These are phyloP conservation scores for Zaprionus obscuricornis DNA, from an alignment of 2,888 invertebrate species.

Conservation along the genomic window DNA sequence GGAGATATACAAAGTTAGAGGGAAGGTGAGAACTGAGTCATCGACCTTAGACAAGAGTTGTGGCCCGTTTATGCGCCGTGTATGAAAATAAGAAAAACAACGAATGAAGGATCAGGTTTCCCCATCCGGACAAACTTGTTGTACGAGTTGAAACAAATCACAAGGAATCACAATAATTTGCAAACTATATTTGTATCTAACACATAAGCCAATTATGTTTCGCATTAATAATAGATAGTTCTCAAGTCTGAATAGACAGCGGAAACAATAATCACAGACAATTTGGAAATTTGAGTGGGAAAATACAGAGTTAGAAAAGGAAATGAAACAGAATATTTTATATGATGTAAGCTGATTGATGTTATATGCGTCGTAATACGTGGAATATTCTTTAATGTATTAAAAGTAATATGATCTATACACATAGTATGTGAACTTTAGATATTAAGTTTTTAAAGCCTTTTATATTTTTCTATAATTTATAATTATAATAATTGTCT, in stretches of 20 bases:
- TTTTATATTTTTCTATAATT: neutral
- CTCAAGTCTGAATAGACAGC: neutral
- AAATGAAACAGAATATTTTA: no score
- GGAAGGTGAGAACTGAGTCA: conserved; percentile 66
- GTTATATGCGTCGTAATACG: no score
- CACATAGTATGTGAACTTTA: no score
- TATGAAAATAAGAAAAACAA: conserved; percentile 1
- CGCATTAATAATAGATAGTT: conserved; percentile 3
- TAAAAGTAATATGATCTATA: no score
- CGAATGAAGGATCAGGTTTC: conserved; percentile 49
- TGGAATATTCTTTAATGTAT: neutral
- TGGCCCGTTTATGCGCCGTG: conserved; percentile 6
- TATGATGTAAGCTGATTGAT: no score
- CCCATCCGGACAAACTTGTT: conserved; percentile 48
- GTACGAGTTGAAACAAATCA: neutral
- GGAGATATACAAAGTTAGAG: no score
- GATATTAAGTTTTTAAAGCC: no score
- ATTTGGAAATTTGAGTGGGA: neutral
- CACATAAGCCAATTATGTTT: conserved; percentile 47
- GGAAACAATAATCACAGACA: neutral
- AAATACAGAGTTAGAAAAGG: neutral
- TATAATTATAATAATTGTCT: neutral
- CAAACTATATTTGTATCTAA: conserved; percentile 23
- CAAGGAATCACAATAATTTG: conserved; percentile 3
- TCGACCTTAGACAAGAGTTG: conserved; percentile 47